A percentile compares a stretch with the other conserved stretches of the same genome.
Conservation (phyloP, 2,113 vertebrate species). For the Cavia porcellus region DNA sequence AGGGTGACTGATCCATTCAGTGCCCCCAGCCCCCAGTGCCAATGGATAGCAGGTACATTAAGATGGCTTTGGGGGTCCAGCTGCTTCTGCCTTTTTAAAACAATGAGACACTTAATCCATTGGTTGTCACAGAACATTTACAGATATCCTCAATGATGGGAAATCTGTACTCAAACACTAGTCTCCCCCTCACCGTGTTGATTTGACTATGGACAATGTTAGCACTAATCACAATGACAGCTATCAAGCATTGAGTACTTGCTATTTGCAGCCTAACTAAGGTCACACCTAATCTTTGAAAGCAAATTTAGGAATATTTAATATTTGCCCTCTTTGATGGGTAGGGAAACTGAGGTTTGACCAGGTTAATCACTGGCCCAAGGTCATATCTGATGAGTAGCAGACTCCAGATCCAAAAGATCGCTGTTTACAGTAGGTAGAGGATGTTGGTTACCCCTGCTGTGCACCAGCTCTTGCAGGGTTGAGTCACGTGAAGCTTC, state of each 20-base stretch:
- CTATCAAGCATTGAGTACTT: neutral
- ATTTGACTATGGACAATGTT: conserved; percentile 46
- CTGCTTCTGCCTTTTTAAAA: conserved; percentile 36
- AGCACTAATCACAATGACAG: neutral
- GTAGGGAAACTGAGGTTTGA: conserved; percentile 51
- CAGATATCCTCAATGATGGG: conserved; percentile 15
- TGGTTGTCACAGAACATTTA: neutral
- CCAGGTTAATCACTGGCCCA: neutral
- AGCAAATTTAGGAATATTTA: neutral
- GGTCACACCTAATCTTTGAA: neutral
- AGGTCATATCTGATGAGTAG: neutral
- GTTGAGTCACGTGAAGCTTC: neutral
- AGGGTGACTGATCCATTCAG: conserved; percentile 67
- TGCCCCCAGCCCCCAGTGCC: conserved; percentile 60
- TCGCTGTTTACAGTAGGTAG: neutral
- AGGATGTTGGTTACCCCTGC: neutral
- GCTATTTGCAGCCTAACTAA: neutral
- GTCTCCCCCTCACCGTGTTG: neutral
- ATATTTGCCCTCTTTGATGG: neutral
- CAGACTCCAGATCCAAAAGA: neutral
- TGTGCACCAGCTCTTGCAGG: neutral
- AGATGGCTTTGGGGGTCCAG: conserved; percentile 35
- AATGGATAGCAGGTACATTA: neutral
- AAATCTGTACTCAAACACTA: conserved; percentile 4
- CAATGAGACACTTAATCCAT: neutral